These are phyloP conservation scores for Hemitrygon akajei DNA, from an alignment of 2,797 vertebrate genomes.

Conservation along the genomic window DNA sequence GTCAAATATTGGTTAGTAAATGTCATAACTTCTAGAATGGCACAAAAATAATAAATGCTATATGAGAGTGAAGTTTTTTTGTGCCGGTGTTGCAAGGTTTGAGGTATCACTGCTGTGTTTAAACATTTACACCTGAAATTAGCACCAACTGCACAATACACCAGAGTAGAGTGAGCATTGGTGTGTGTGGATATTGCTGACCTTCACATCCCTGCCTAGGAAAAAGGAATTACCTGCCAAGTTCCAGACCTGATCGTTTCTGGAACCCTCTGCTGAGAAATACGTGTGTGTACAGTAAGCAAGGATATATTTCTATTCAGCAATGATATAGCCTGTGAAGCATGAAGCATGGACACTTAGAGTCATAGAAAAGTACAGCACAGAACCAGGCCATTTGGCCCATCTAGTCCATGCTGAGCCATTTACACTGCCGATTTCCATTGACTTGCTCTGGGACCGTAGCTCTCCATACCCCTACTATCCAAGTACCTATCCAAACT, in stretches of 20 bases:
- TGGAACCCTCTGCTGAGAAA: not conserved
- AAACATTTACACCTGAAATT: not conserved
- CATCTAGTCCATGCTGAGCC: too few relatives aligned
- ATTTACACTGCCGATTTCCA: too few relatives aligned
- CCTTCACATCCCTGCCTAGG: not conserved
- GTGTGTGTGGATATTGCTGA: not conserved
- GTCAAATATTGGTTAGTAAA: not conserved
- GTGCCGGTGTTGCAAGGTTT: too few relatives aligned
- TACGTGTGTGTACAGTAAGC: not conserved
- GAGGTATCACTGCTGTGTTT: not conserved
- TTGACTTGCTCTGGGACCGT: too few relatives aligned
- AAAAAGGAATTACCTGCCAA: not conserved
- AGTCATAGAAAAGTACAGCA: too few relatives aligned
- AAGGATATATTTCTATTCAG: not conserved
- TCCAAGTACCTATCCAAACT: too few relatives aligned
- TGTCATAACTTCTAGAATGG: not conserved
- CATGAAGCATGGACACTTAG: not conserved
- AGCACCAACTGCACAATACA: not conserved
- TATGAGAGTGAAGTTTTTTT: not conserved
- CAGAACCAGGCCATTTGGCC: too few relatives aligned
- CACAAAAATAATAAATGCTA: not conserved
- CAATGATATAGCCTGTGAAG: not conserved
- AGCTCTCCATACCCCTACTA: too few relatives aligned
- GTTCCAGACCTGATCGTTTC: not conserved
- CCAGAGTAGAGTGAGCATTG: not conserved